phyloP scores from a whole-genome alignment of 2,888 invertebrate species.

The Nomada flava region DNA sequence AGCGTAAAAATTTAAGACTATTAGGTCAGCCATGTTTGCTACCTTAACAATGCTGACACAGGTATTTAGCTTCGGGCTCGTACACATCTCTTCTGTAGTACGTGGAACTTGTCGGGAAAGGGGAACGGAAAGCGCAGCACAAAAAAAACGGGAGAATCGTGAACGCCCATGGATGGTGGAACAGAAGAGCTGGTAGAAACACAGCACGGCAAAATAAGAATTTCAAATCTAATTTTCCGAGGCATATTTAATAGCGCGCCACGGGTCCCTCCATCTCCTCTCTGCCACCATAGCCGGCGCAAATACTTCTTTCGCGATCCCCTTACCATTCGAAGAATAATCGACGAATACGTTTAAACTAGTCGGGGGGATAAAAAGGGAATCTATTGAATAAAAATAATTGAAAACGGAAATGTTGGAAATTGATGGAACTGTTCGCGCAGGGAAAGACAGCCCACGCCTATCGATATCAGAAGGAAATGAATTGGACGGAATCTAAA shows the following conservation, averaged over 20 bases:
- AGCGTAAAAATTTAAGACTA: conserved; percentile 77
- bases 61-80: conserved; percentile 71
- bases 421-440: conserved; percentile 16
- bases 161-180: conserved; percentile 13
- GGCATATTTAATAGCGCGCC: conserved; percentile 78
- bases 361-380: conserved; percentile 10
- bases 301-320: conserved; percentile 19
- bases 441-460: conserved; percentile 7
- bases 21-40: conserved; percentile 72
- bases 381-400: no score
- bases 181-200: conserved; percentile 46
- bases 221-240: conserved; percentile 81
- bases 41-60: conserved; percentile 75
- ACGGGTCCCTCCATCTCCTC: conserved; percentile 50
- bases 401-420: neutral
- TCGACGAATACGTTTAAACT: conserved; percentile 73
- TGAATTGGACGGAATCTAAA: conserved; percentile 33
- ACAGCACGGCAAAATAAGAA: conserved; percentile 77
- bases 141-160: neutral
- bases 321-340: conserved; percentile 65
- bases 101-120: conserved; percentile 31
- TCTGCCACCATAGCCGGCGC: conserved; percentile 37
- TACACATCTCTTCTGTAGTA: conserved; percentile 47
- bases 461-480: conserved; percentile 33
- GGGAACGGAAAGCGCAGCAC: conserved; percentile 3